phyloP scores from a whole-genome alignment of 1,140 invertebrate genomes.

The Plutomurus gul region DNA sequence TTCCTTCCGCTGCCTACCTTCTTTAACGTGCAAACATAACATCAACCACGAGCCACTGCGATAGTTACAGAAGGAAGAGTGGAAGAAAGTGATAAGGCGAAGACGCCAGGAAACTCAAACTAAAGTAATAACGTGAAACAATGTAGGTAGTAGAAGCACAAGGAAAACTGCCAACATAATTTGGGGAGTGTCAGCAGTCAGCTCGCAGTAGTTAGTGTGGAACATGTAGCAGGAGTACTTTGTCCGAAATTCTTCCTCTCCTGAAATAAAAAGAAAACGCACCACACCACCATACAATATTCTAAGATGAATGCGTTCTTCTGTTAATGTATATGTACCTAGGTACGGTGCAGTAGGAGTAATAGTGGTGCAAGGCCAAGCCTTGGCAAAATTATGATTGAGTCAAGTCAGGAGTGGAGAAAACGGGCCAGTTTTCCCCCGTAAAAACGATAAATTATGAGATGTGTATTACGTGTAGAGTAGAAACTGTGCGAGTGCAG shows the following conservation, averaged over 20 bases:
- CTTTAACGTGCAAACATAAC: too few relatives aligned
- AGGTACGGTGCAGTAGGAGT: not conserved
- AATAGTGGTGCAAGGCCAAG: not conserved
- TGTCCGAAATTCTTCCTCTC: not conserved
- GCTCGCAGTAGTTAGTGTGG: not conserved
- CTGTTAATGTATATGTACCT: too few relatives aligned
- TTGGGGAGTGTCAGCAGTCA: conserved; percentile 31
- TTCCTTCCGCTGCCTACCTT: not conserved
- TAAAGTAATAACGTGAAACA: conserved; percentile 10
- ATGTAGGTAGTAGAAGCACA: not conserved
- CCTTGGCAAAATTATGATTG: not conserved
- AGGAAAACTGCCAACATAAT: conserved; percentile 28
- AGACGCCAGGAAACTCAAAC: not conserved
- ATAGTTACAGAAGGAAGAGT: not conserved
- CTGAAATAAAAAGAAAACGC: not conserved
- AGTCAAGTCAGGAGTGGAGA: not conserved
- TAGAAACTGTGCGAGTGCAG: not conserved
- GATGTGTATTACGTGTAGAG: not conserved
- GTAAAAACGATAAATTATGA: not conserved
- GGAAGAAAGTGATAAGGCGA: not conserved
- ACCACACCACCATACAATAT: too few relatives aligned
- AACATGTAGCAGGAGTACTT: not conserved
- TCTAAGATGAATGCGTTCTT: too few relatives aligned
- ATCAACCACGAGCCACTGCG: too few relatives aligned
- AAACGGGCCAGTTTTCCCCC: not conserved